Percentiles rank a stretch among this genome's conserved stretches.
phyloP scores from a whole-genome alignment of 2,113 vertebrate species.

The Pogona vitticeps region DNA sequence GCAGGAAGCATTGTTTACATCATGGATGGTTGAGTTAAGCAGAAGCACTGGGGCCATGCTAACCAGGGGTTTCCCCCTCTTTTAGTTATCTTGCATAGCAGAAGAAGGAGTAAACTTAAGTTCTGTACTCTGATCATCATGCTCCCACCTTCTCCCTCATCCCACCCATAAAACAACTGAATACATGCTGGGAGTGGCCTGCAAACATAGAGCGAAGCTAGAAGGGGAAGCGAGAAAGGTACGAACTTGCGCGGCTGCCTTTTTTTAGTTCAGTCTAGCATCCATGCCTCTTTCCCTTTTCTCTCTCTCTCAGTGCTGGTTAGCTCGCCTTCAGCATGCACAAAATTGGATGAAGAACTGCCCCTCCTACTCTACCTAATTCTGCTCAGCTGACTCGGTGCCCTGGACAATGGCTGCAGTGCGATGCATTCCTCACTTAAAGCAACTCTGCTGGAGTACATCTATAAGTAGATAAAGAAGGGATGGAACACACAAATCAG shows the following conservation, averaged over 20 bases:
- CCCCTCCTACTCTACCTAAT: slow-evolving; percentile 97
- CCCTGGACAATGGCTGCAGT: slow-evolving; percentile 98
- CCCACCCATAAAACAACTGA: neutral
- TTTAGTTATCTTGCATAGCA: slow-evolving; percentile 39
- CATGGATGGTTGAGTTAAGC: slow-evolving; percentile 60
- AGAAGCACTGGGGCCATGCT: slow-evolving; percentile 75
- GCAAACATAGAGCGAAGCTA: slow-evolving; percentile 73
- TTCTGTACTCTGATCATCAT: slow-evolving; percentile 61
- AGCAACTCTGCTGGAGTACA: slow-evolving; percentile 95
- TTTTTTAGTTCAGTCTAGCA: slow-evolving; percentile 52
- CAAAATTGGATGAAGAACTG: slow-evolving; percentile 73
- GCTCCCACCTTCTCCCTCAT: slow-evolving; percentile 48
- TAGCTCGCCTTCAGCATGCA: slow-evolving; percentile 84
- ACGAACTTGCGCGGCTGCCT: slow-evolving; percentile 52
- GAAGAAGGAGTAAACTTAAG: slow-evolving; percentile 64
- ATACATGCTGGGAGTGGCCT: slow-evolving; percentile 65
- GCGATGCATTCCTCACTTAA: slow-evolving; percentile 99
- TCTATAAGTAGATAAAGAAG: slow-evolving; percentile 90
- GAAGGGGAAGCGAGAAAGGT: slow-evolving; percentile 39
- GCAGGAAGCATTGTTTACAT: slow-evolving; percentile 72
- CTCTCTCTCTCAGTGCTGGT: slow-evolving; percentile 74
- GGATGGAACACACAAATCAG: slow-evolving; percentile 83
- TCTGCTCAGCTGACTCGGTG: slow-evolving; percentile 98
- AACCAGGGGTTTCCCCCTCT: slow-evolving; percentile 27
- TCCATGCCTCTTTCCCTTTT: slow-evolving; percentile 77